These are phyloP conservation scores for Prunella himalayana DNA, from an alignment of 2,113 vertebrate genomes.

Conservation along the genomic window DNA sequence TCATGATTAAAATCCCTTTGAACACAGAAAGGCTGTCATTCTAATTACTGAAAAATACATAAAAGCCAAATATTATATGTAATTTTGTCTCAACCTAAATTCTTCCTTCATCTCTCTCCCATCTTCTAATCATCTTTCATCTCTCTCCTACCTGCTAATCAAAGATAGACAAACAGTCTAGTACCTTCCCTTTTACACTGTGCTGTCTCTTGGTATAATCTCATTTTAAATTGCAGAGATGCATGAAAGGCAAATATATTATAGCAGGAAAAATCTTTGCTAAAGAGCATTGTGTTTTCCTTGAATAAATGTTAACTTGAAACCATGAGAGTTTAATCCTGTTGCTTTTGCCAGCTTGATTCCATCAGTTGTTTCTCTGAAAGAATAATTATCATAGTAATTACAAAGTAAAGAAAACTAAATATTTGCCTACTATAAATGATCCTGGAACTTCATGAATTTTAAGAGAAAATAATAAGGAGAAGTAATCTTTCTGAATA, in stretches of 20 bases:
- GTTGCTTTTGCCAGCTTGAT: background rate
- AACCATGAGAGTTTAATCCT: background rate
- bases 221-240: background rate
- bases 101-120: background rate
- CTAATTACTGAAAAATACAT: background rate
- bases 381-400: background rate
- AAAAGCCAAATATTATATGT: background rate
- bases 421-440: background rate
- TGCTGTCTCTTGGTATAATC: background rate
- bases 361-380: background rate
- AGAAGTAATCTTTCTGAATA: background rate
- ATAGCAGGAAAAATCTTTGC: background rate
- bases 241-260: background rate
- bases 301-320: background rate
- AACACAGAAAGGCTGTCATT: background rate
- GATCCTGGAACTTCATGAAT: background rate
- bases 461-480: background rate
- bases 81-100: background rate
- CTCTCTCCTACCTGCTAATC: background rate
- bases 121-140: background rate
- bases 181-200: background rate
- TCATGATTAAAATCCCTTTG: background rate
- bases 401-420: background rate
- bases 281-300: background rate
- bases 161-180: background rate